phyloP scores from a whole-genome alignment of 1,140 invertebrate species.

The Eriocheir sinensis region DNA sequence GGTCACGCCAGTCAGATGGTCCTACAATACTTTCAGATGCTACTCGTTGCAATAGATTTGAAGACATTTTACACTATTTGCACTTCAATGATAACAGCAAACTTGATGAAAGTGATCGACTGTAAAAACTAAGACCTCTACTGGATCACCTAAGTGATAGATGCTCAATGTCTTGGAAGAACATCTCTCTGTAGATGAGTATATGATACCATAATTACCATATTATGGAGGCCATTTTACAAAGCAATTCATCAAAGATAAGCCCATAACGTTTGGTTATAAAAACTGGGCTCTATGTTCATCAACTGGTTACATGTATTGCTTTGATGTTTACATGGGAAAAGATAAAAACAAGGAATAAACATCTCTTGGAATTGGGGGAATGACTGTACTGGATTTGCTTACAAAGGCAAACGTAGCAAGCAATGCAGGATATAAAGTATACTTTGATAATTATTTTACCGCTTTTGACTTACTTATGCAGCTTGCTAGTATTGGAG shows the following conservation, averaged over 20 bases:
- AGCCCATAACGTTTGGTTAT: constrained; percentile 25
- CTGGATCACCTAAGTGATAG: neutral
- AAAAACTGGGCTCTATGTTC: constrained; percentile 29
- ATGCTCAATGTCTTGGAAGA: neutral
- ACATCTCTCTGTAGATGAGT: constrained; percentile 14
- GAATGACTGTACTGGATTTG: neutral
- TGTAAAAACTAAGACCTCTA: constrained; percentile 10
- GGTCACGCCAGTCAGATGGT: neutral
- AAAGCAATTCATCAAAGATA: constrained; percentile 31
- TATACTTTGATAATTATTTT: no score
- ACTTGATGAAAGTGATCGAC: neutral
- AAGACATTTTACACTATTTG: neutral
- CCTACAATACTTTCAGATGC: neutral
- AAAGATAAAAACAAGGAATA: neutral
- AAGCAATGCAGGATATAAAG: neutral
- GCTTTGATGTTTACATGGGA: constrained; percentile 1
- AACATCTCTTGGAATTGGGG: neutral
- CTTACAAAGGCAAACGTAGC: constrained; percentile 1
- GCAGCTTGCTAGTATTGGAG: neutral
- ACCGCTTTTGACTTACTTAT: neutral
- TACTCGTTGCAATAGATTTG: constrained; percentile 26
- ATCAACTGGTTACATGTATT: neutral
- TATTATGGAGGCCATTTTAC: neutral
- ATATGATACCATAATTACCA: neutral
- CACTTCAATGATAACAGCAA: constrained; percentile 28